A percentile compares a stretch with the other conserved stretches of the same genome.
phyloP scores from a whole-genome alignment of 2,113 vertebrate species.

The Morone saxatilis region DNA sequence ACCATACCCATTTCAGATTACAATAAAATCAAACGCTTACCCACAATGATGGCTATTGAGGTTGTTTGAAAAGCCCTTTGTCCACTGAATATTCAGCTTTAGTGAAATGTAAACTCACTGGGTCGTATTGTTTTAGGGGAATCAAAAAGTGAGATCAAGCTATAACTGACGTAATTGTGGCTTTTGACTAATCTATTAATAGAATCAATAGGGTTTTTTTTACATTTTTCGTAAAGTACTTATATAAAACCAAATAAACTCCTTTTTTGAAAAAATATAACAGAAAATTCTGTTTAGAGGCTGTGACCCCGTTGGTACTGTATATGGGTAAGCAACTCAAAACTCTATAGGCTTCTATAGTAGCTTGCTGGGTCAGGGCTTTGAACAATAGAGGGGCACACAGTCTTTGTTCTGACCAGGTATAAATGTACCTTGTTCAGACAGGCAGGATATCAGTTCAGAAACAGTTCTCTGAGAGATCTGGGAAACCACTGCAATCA shows the following conservation, averaged over 20 bases:
- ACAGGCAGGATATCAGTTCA: constrained; percentile 64
- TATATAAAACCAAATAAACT: background rate
- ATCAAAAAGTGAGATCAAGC: background rate
- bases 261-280: constrained; percentile 6
- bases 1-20: background rate
- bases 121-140: background rate
- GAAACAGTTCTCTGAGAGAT: constrained; percentile 58
- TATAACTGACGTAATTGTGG: background rate
- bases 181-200: background rate
- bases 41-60: background rate
- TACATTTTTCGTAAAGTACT: background rate
- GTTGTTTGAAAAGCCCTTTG: background rate
- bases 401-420: constrained; percentile 71
- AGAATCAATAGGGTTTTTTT: background rate
- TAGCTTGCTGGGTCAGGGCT: constrained; percentile 72
- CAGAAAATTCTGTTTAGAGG: constrained; percentile 55
- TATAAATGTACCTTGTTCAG: constrained; percentile 75
- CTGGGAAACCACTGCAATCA: constrained; percentile 42
- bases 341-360: constrained; percentile 69
- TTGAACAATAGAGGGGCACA: constrained; percentile 68
- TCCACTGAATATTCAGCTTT: background rate
- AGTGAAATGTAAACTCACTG: background rate
- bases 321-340: constrained; percentile 59
- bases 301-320: constrained; percentile 46
- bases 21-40: background rate